Evolutionary conservation across 2,888 invertebrate species (phyloP), one percentile per base, ranked within the genome.

Genomic region (Bombylius major): DNA sequence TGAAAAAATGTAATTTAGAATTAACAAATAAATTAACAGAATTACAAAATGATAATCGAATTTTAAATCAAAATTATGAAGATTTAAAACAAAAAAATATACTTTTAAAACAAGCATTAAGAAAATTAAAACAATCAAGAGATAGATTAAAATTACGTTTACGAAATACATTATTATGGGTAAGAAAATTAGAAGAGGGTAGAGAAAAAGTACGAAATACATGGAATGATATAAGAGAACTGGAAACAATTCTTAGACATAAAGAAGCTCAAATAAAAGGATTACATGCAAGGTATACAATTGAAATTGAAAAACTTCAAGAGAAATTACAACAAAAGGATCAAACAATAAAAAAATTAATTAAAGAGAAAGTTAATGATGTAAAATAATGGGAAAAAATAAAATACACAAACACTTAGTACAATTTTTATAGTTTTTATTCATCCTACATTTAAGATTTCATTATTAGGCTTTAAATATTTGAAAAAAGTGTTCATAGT

Each of bases 191-290:
- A 23, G 71, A 73, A 59, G 67, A 70, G 1, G 69, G 69, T 5
- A 67, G 71, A 53, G 59, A 63, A 0, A 70, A 69, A 56, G 63
- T 70, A 53, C 68, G 69, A 23, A 67, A 63, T 51, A 69, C 71
- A 1, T 73, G 70, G 65, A 69, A 70, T 57, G 69, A 70, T 9
- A 64, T 74, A 11, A 70, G 68, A 44, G 68, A 71, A 13, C 62
- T 75, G 4, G 71, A 73, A 51, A 65, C 67, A 11, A 62, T 73
- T 50, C 67, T 75, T 0, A 68, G 70, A 58, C 70, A 73, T 58
- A 75, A 75, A 59, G 75, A 75, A 57, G 66, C 71, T 0, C 72
- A 73, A 56, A 64, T 75, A 42, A 69, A 69, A 7, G 71, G 71
- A 1, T 56, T 75, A 34, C 71, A 72, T 32, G 59, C 65, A 1